Evolutionary conservation across 2,888 invertebrate genomes (phyloP), one percentile per base, ranked within the genome.

Genomic region (Eurytoma adleriae): DNA sequence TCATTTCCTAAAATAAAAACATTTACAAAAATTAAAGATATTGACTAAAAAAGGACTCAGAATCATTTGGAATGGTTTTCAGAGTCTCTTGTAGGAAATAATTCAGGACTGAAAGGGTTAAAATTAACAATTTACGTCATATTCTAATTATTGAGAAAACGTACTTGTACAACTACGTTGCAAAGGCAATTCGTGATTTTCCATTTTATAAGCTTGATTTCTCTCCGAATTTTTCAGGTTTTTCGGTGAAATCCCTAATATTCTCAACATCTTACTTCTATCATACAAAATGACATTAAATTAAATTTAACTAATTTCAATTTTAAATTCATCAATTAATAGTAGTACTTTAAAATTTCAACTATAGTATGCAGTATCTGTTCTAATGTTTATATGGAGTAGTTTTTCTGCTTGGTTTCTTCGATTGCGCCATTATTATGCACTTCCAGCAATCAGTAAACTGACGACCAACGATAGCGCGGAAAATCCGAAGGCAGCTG

Each of bases 391-490:
- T 75, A 71, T 79, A 50, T 20, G 52, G 75, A 71, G 67, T 70
- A n/a, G 67, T 48, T 73, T 40, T 57, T 64, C 64, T 54, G 67
- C 18, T 62, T 48, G 4, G 1, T 18, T 20, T 62, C 1, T 18
- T 61, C 13, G 70, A 24, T 71, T 1, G 5, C 50, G 40, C 56
- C 14, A 48, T 74, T 79, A 83, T 74, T 79, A 83, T 64, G 79
- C 40, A 14, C 52, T 81, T 70, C 77, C 75, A 50, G 71, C 68
- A 59, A 83, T 27, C 14, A 83, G 14, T 14, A 83, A n/a, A 64
- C 81, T 79, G 3, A 74, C 79, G 13, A 83, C 3, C 16, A 83
- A 48, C 52, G 79, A 77, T 2, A 83, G 50, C 1, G 75, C 77
- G 2, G 81, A 79, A 59, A 83, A 52, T 62, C 79, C 73, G 16